These are phyloP conservation scores for Grantiella picta DNA, from an alignment of 2,113 vertebrate species.

Conservation along the genomic window DNA sequence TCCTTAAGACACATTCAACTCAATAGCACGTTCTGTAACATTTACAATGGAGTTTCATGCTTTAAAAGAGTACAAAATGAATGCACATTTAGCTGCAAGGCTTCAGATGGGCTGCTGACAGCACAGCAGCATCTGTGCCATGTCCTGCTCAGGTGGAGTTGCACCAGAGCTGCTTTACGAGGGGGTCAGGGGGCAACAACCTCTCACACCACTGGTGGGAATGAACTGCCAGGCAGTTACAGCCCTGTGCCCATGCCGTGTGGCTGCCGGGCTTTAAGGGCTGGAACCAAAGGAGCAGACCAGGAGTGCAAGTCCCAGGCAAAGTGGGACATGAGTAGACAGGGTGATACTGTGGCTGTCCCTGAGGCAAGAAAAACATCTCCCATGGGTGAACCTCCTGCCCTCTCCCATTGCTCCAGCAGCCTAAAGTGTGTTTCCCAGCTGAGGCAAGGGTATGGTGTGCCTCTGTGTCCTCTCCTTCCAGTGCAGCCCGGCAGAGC, in stretches of 20 bases:
- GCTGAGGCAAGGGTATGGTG: too few relatives aligned
- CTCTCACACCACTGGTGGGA: accelerated
- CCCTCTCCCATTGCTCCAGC: accelerated
- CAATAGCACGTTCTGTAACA: not conserved
- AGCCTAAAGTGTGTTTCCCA: not conserved
- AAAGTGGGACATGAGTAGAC: accelerated
- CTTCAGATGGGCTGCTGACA: not conserved
- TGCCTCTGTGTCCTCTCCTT: accelerated
- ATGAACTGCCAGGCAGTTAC: accelerated
- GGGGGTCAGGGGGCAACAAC: not conserved
- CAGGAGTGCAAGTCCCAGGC: not conserved
- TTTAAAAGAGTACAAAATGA: not conserved
- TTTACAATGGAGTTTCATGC: not conserved
- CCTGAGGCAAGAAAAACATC: accelerated
- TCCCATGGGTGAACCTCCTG: accelerated
- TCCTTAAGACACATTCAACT: not conserved
- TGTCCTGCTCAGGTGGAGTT: accelerated
- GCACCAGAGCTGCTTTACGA: not conserved
- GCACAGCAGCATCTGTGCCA: not conserved
- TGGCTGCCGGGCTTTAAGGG: not conserved
- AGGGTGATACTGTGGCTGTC: not conserved
- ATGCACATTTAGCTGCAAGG: not conserved
- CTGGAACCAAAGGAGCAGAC: not conserved
- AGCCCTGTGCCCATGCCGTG: accelerated
- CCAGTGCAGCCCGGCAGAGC: not conserved